Percentiles rank a stretch among this genome's conserved stretches.
Conservation (phyloP, 35 echinoderm and acorn worm species). For the Acanthaster planci region DNA sequence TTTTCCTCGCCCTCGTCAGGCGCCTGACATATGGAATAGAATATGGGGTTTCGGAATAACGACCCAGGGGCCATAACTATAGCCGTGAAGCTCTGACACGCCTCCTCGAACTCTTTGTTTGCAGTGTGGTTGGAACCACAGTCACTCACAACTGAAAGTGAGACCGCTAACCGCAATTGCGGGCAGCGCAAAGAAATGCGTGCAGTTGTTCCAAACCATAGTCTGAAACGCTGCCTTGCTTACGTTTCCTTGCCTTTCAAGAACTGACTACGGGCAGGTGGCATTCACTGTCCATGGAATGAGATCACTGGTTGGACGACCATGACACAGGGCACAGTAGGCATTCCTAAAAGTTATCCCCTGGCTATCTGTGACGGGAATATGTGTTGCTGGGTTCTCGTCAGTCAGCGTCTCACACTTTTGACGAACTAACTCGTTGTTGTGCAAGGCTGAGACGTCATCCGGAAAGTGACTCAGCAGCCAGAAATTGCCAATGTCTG, state of each 20-base stretch:
- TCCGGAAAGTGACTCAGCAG: neutral
- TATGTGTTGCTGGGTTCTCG: constrained; percentile 11
- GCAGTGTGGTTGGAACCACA: neutral
- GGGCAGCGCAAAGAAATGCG: neutral
- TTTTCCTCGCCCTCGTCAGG: neutral
- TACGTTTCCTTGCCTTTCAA: neutral
- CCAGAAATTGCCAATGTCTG: neutral
- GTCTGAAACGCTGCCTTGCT: neutral
- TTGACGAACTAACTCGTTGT: neutral
- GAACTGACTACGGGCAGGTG: neutral
- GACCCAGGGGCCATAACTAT: neutral
- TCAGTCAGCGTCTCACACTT: constrained; percentile 18
- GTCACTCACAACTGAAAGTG: neutral
- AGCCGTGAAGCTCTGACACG: constrained; percentile 5
- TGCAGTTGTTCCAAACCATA: neutral
- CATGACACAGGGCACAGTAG: constrained; percentile 72
- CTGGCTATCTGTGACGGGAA: constrained; percentile 33
- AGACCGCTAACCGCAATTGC: neutral
- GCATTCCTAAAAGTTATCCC: constrained; percentile 40
- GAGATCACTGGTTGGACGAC: constrained; percentile 15
- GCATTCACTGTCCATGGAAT: constrained; percentile 37
- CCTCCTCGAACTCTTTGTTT: neutral
- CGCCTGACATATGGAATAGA: neutral
- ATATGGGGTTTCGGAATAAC: neutral
- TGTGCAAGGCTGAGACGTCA: neutral